Percentiles rank a stretch among this genome's conserved stretches.
Evolutionary conservation across 1,140 invertebrate genomes (phyloP).

Genomic region (Sarcophaga bullata): DNA sequence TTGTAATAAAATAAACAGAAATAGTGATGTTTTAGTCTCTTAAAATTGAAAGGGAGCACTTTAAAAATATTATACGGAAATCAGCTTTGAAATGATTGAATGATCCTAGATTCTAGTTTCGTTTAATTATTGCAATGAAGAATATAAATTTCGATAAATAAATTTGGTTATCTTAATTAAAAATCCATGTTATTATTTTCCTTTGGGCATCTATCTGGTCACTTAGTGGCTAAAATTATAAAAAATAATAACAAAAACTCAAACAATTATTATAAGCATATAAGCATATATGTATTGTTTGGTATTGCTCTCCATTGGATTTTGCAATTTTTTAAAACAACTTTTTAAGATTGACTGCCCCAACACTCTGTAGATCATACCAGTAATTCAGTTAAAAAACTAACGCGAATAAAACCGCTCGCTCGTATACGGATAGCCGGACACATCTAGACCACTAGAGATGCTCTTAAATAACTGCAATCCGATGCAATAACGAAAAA

Average conservation of each 20-base stretch:
- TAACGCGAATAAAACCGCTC: constrained; percentile 4
- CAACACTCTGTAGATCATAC: constrained; percentile 5
- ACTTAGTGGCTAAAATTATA: neutral
- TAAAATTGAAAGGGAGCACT: too few relatives aligned
- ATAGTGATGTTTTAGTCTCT: too few relatives aligned
- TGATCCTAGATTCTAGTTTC: too few relatives aligned
- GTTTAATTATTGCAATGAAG: too few relatives aligned
- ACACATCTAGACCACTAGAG: neutral
- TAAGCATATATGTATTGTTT: neutral
- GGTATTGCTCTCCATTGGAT: neutral
- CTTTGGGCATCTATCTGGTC: neutral
- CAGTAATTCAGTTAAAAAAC: constrained; percentile 16
- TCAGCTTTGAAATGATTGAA: too few relatives aligned
- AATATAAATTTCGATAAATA: too few relatives aligned
- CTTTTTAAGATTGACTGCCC: neutral
- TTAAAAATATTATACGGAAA: too few relatives aligned
- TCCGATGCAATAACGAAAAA: neutral
- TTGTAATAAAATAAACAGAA: too few relatives aligned
- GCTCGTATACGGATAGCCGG: neutral
- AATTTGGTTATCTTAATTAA: too few relatives aligned
- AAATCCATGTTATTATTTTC: too few relatives aligned
- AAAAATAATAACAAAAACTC: neutral
- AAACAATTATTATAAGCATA: neutral
- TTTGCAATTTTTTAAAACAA: constrained; percentile 3
- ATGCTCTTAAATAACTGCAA: neutral